phyloP scores from a whole-genome alignment of 2,797 vertebrate genomes.

The Falco concolor region DNA sequence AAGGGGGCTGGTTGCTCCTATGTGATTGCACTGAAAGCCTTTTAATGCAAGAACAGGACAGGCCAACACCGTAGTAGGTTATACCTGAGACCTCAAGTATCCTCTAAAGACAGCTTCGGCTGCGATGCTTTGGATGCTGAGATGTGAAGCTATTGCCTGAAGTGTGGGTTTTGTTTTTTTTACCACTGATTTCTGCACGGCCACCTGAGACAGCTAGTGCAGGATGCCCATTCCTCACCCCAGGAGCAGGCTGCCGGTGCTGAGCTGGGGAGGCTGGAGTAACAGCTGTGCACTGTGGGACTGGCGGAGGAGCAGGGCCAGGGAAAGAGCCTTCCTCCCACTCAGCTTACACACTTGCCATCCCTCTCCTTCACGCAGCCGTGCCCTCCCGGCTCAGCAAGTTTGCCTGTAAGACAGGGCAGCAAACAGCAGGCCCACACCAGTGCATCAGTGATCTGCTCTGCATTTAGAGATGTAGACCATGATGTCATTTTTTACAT shows the following conservation, averaged over 20 bases:
- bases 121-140: neutral
- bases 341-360: neutral
- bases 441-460: neutral
- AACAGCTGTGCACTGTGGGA: neutral
- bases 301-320: neutral
- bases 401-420: neutral
- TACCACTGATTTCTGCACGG: neutral
- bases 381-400: accelerated
- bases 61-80: neutral
- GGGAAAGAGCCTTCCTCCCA: neutral
- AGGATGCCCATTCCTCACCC: neutral
- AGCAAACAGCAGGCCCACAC: accelerated
- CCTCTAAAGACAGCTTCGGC: neutral
- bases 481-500: neutral
- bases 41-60: neutral
- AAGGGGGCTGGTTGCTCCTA: neutral
- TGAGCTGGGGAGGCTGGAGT: neutral
- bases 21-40: neutral
- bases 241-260: neutral
- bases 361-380: neutral
- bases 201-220: too few species aligned
- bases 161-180: neutral
- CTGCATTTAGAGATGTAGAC: neutral
- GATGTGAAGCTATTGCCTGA: neutral
- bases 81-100: neutral